Evolutionary conservation across 1,140 invertebrate species (phyloP), one percentile per base, ranked within the genome.

Genomic region (Procambarus clarkii): DNA sequence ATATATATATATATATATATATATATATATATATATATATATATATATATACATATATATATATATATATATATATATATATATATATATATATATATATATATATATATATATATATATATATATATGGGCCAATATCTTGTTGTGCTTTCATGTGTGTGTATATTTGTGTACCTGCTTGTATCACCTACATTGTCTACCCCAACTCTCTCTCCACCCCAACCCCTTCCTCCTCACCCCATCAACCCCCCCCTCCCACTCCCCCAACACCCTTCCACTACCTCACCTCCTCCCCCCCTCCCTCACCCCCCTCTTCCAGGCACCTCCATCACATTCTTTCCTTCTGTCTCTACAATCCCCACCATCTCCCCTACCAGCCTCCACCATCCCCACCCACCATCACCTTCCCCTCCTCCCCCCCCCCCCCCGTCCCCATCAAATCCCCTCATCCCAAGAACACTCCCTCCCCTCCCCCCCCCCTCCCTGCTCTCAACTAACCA

Each of bases 1-100:
- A 77, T 86, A 54, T 86, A 77, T 77, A 77, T 86, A 50, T 77
- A 54, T 77, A 77, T 60, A 54, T 77, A 50, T 86, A 54, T 50
- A 77, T 76, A 54, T 77, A 77, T 77, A 54, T 77, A 48, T 86
- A 50, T 77, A 50, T 86, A 11, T 54, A 11, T 54, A 11, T 54
- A 11, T 54, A 11, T 54, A 11, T 54, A 11, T 54, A 11, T 54
- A 11, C 11, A 11, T 54, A 11, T 54, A 11, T 54, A 11, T 54
- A 11, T 54, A 11, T 54, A 11, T 54, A 11, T 54, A 11, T 54
- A 11, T 54, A 11, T 54, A 11, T 54, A 11, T 54, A 11, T 54
- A 11, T 54, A 11, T 54, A 11, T 54, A 11, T 54, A 11, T 54
- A 11, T 54, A 11, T 54, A 11, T 54, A 11, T 54, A 11, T 54